These are phyloP conservation scores for Muschampia plurimacula DNA, from an alignment of 2,888 invertebrate species.

Conservation along the genomic window DNA sequence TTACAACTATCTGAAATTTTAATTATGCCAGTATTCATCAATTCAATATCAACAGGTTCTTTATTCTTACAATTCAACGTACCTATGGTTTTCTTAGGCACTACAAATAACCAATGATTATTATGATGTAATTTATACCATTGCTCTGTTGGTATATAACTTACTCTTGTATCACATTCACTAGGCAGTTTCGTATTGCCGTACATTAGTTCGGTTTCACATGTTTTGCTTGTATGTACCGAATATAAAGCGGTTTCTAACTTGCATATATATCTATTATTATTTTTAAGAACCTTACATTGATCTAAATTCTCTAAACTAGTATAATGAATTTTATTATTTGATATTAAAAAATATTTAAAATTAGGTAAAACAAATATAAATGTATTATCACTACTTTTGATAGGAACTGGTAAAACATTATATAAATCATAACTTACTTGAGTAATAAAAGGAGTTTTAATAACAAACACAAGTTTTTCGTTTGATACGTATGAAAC, in stretches of 20 bases:
- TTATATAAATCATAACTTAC: neutral
- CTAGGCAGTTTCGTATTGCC: conserved; percentile 38
- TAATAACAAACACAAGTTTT: too few species aligned
- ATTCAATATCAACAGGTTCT: neutral
- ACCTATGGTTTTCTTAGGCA: neutral
- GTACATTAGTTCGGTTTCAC: conserved; percentile 46
- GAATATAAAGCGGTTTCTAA: conserved; percentile 43
- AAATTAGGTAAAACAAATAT: conserved; percentile 45
- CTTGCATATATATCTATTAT: conserved; percentile 41
- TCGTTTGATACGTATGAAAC: too few species aligned
- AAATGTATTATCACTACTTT: conserved; percentile 23
- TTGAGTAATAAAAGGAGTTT: neutral
- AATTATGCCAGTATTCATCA: neutral
- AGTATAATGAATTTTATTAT: conserved; percentile 21
- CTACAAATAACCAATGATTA: neutral
- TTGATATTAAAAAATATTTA: conserved; percentile 41
- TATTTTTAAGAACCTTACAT: conserved; percentile 32
- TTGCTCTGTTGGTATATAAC: neutral
- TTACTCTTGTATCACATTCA: conserved; percentile 29
- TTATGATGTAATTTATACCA: conserved; percentile 1
- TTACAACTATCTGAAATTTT: neutral
- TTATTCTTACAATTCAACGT: conserved; percentile 1
- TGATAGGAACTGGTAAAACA: neutral
- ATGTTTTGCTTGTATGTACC: conserved; percentile 43
- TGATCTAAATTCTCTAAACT: neutral